Conservation (phyloP, 2,888 invertebrate species). For the Ormyrus nitidulus region DNA sequence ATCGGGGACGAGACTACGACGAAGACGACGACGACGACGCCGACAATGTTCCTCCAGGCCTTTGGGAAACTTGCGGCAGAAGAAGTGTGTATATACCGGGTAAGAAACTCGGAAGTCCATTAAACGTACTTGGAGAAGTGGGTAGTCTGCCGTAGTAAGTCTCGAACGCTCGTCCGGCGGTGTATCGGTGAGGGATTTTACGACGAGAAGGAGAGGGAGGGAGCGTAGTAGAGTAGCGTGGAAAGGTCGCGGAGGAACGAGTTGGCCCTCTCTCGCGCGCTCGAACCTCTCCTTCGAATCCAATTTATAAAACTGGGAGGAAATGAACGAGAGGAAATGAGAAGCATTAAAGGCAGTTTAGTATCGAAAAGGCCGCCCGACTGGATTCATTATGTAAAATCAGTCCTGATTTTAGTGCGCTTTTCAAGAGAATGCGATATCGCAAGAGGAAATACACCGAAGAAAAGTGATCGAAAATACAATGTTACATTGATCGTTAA, state of each 20-base stretch:
- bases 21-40: too few species aligned
- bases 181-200: conserved; percentile 18
- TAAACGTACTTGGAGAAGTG: conserved; percentile 5
- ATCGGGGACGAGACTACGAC: too few species aligned
- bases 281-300: neutral
- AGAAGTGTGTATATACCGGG: neutral
- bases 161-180: neutral
- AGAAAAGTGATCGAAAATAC: too few species aligned
- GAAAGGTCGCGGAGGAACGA: neutral
- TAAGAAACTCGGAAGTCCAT: conserved; percentile 28
- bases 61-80: neutral
- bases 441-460: too few species aligned
- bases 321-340: too few species aligned
- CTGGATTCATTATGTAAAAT: too few species aligned
- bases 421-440: too few species aligned
- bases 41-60: conserved; percentile 2
- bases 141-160: neutral
- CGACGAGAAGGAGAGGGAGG: neutral
- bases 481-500: too few species aligned
- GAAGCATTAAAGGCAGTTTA: too few species aligned
- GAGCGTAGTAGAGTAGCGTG: neutral
- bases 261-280: too few species aligned
- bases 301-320: neutral
- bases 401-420: too few species aligned
- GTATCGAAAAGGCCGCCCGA: neutral